Base-by-base conservation (phyloP, 2,113 vertebrate species). In the Chaetops frenatus region DNA sequence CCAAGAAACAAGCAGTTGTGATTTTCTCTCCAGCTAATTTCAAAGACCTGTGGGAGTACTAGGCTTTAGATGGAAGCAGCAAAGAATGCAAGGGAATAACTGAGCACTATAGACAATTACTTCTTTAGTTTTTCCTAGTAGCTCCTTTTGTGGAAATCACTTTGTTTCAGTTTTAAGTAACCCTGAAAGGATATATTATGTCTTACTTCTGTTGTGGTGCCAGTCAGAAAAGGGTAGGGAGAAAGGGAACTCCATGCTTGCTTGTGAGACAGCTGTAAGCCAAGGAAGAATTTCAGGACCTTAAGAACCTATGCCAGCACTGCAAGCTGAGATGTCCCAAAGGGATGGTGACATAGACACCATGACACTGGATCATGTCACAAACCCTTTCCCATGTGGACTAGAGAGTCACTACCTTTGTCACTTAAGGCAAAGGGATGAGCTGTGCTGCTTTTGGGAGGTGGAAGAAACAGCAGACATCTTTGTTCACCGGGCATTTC, bases 341-440 rank as follows among this genome's bases (percentile, higher is more conserved):
- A 65, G 25, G 20, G 27, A 7, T 25, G 16, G 50, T 45, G 77
- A 45, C 21, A 35, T 2, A 20, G 25, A 36, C 12, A 54, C 33
- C 20, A 24, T 31, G 50, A 12, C 38, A 7, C 15, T 15, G 11
- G 24, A 25, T 38, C 0, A 0, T 53, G 38, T 21, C 86, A 67
- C n/a, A 36, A 42, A 69, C 6, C 25, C 13, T 77, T 17, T 80
- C 20, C 35, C 29, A 7, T 5, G 4, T 1, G 5, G 40, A 51
- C 13, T 17, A 42, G 31, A n/a, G 10, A 40, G 20, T 6, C n/a
- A n/a, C n/a, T n/a, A n/a, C n/a, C n/a, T n/a, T 54, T 4, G 6
- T 36, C 15, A 29, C 13, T 33, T 31, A 29, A 35, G 22, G 18
- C 36, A 27, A 53, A 54, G 18, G 27, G 60, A 19, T 51, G 20